phyloP scores from a whole-genome alignment of 2,888 invertebrate species.

The Chelonus formosanus region DNA sequence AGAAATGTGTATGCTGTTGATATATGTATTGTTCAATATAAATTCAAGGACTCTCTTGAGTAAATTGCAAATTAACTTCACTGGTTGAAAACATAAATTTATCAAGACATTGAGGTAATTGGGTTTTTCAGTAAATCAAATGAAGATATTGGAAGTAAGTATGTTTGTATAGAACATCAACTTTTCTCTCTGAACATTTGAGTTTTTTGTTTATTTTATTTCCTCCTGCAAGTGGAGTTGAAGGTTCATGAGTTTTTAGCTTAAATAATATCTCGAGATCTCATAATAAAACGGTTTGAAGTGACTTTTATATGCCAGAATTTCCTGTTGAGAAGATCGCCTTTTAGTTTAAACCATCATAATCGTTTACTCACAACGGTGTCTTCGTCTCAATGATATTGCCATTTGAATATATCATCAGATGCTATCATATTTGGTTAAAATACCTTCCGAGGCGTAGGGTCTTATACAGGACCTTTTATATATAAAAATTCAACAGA shows the following conservation, averaged over 20 bases:
- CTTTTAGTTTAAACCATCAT: slow-evolving; percentile 5
- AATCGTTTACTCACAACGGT: slow-evolving; percentile 9
- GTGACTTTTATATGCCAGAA: neutral
- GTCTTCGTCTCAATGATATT: slow-evolving; percentile 3
- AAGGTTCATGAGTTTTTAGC: neutral
- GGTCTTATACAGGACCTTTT: neutral
- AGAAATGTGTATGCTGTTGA: no score
- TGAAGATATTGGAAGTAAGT: no score
- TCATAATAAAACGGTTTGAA: slow-evolving; percentile 5
- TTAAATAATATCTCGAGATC: no score
- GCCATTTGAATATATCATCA: slow-evolving; percentile 17
- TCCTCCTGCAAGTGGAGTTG: neutral
- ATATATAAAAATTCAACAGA: slow-evolving; percentile 9
- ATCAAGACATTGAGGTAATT: no score
- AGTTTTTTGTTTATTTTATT: neutral
- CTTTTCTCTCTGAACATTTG: no score
- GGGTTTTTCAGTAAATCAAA: no score
- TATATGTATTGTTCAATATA: no score
- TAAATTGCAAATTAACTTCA: no score
- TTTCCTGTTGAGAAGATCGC: neutral
- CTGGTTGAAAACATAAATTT: no score
- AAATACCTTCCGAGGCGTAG: slow-evolving; percentile 8
- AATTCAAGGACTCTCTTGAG: no score
- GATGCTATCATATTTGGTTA: slow-evolving; percentile 13
- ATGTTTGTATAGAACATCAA: no score